Conservation (phyloP, 1,140 invertebrate species). For the Microplitis mediator region DNA sequence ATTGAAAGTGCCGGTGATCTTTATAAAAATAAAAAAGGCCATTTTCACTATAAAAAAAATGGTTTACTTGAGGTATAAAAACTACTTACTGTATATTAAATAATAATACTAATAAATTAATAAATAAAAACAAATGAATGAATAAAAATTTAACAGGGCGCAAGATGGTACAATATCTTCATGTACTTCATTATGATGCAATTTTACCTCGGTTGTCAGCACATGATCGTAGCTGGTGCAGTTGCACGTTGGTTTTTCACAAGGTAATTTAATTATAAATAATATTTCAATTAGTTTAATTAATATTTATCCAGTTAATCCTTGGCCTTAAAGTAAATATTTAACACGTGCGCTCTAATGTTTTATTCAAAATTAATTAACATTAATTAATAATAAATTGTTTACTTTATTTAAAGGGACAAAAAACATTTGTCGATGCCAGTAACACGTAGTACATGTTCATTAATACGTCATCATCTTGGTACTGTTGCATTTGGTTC, state of each 20-base stretch:
- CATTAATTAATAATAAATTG: neutral
- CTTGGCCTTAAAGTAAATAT: constrained; percentile 6
- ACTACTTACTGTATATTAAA: neutral
- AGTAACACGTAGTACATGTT: constrained; percentile 64
- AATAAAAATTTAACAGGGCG: constrained; percentile 53
- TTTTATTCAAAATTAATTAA: neutral
- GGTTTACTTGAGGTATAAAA: constrained; percentile 58
- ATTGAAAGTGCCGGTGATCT: constrained; percentile 71
- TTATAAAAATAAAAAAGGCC: constrained; percentile 52
- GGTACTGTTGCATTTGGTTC: constrained; percentile 80
- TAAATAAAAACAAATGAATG: too few relatives aligned
- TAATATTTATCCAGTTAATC: constrained; percentile 23
- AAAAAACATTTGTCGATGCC: constrained; percentile 68
- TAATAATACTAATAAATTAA: too few relatives aligned
- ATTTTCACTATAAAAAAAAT: constrained; percentile 64
- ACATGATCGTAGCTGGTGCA: constrained; percentile 77
- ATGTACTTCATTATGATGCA: constrained; percentile 76
- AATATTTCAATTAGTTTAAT: constrained; percentile 16
- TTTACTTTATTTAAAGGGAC: constrained; percentile 63
- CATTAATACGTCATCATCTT: constrained; percentile 73
- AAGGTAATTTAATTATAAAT: constrained; percentile 61
- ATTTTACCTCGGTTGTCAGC: constrained; percentile 78
- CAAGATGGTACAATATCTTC: constrained; percentile 73
- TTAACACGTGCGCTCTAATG: too few relatives aligned
- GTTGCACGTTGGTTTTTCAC: constrained; percentile 80